Base-by-base conservation (phyloP, 2,797 vertebrate species). In the Tapirus indicus region DNA sequence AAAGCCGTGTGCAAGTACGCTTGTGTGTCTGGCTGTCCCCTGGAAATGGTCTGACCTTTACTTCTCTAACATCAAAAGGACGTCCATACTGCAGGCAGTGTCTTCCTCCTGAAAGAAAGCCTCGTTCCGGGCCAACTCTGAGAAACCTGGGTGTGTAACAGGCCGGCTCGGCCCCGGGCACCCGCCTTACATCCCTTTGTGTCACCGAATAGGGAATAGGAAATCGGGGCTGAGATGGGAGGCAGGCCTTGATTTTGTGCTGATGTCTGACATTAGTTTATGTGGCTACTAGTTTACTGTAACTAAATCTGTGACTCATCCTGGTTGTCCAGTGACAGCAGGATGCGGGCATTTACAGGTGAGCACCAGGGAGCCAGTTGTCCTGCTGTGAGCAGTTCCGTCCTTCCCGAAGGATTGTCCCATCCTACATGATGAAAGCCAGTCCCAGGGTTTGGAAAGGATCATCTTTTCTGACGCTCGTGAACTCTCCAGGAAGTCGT, bases 101-200 rank as follows among this genome's bases (percentile, higher is more conserved):
- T 72, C 72, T 64, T 77, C 41, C 18, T 86, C 32, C 41, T 10
- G 25, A 68, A 47, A 87, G 60, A 47, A 44, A 91, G 25, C 35
- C 12, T 27, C 5, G 0, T 1, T 7, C 11, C 6, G 7, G 8
- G 47, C 54, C 64, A 69, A 0, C 58, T 75, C n/a, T n/a, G 66
- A 60, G 41, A 3, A 49, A 12, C 23, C 21, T 6, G 35, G 5
- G 10, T 85, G 18, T 69, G 25, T 29, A 7, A 72, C 9, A 64
- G 44, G 11, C 54, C 2, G 7, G 6, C 38, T 35, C 17, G 17
- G 77, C 5, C 38, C 38, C 41, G 27, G 91, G 54, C 14, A 14
- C 68, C n/a, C 29, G n/a, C 5, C 21, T n/a, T 12, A 8, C 1
- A 0, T 69, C 62, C 32, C 3, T 25, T 41, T 1, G 0, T 9